Base-by-base conservation (phyloP, 1,140 invertebrate species). In the Drosophila fuyamai region DNA sequence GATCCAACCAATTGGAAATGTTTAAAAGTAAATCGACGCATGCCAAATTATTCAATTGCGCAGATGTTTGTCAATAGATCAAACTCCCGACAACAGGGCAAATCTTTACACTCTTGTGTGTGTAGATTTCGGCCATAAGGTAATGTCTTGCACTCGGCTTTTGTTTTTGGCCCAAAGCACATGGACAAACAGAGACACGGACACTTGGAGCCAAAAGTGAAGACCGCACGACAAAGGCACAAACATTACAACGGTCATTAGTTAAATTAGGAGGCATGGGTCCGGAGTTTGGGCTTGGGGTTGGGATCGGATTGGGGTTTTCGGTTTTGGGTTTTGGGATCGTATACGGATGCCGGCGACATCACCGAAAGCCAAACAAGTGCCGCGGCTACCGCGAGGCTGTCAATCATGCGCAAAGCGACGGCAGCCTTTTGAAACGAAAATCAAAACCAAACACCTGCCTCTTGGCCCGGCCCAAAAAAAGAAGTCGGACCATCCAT, bases 201-300 rank as follows among this genome's bases (percentile, higher is more conserved):
- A 78, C 73, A 70, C 83, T 86, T 86, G 79, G 46, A 55, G 83
- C 43, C 79, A 71, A 86, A 73, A 86, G 84, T 88, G 83, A 86
- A 76, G 82, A 86, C 84, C 83, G 65, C 79, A 83, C 79, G 83
- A 70, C 79, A 89, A 86, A 71, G 76, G 81, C 77, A 80, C 80
- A 89, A 89, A 89, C 84, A 89, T 89, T 89, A 89, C 84, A 89
- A 81, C 84, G 80, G 75, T 89, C 84, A 89, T 89, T 89, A 89
- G 84, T 76, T 89, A 89, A 89, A 89, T 89, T 89, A 89, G 77
- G 55, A 80, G 84, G 46, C 83, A 61, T 65, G 51, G 36, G 38
- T 27, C 44, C 47, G 50, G 58, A 23, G 35, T 56, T 18, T 53
- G 9, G n/a, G 47, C 13, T 23, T 38, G 9, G 56, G 57, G n/a